phyloP scores from a whole-genome alignment of 1,140 invertebrate genomes.

The Pissodes strobi region DNA sequence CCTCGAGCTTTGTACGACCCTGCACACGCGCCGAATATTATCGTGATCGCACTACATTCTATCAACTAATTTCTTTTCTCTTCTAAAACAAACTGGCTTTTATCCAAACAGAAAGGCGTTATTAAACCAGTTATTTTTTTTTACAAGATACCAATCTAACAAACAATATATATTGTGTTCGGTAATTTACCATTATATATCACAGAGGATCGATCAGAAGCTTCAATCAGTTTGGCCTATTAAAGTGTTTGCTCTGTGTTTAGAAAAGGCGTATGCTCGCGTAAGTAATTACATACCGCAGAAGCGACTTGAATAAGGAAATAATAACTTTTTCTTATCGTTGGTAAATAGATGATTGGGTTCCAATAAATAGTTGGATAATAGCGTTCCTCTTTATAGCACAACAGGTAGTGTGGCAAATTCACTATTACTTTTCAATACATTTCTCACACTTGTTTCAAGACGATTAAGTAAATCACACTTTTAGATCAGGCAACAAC shows the following conservation, averaged over 20 bases:
- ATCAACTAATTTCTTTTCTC: background rate
- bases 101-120: conserved; percentile 1
- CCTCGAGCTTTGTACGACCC: too few species aligned
- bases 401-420: too few species aligned
- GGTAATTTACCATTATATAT: conserved; percentile 14
- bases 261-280: conserved; percentile 9
- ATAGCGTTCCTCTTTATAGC: too few species aligned
- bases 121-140: background rate
- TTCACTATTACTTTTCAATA: too few species aligned
- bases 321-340: conserved; percentile 2
- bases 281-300: conserved; percentile 3
- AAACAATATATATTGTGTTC: conserved; percentile 5
- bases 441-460: too few species aligned
- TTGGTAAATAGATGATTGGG: too few species aligned
- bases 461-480: too few species aligned
- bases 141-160: background rate
- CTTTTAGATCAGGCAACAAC: too few species aligned
- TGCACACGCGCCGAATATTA: too few species aligned
- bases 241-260: conserved; percentile 18
- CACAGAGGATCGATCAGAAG: conserved; percentile 1
- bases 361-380: too few species aligned
- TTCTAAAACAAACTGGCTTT: background rate
- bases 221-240: conserved; percentile 9
- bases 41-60: too few species aligned
- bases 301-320: conserved; percentile 6